Evolutionary conservation across 2,113 vertebrate genomes (phyloP).

Genomic region (Ammodytes marinus): DNA sequence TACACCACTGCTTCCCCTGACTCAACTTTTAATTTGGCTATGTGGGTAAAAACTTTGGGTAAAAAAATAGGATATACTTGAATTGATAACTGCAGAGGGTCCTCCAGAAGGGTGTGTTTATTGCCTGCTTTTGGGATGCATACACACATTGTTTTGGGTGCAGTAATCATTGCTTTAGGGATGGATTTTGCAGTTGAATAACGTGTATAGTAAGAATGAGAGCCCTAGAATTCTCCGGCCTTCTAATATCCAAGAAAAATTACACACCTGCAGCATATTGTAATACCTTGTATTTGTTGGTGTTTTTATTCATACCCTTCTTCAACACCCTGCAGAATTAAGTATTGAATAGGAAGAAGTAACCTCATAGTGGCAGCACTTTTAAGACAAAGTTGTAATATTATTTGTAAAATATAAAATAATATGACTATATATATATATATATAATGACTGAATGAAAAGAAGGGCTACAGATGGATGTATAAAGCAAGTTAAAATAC

Average conservation of each 20-base stretch:
- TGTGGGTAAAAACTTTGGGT: constrained; percentile 40
- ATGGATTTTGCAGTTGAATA: constrained; percentile 38
- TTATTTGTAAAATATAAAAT: constrained; percentile 5
- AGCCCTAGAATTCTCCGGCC: constrained; percentile 31
- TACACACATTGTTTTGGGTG: constrained; percentile 51
- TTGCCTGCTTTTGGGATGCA: constrained; percentile 39
- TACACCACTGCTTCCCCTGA: constrained; percentile 61
- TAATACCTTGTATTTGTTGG: constrained; percentile 30
- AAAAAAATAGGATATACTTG: constrained; percentile 51
- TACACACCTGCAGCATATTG: not conserved
- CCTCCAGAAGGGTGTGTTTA: constrained; percentile 34
- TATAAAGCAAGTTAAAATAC: not conserved
- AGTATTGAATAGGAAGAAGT: constrained; percentile 4
- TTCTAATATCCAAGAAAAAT: constrained; percentile 27
- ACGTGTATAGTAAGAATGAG: constrained; percentile 23
- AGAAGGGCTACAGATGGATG: not conserved
- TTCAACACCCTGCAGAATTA: constrained; percentile 6
- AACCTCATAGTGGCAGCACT: constrained; percentile 6
- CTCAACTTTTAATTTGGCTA: constrained; percentile 69
- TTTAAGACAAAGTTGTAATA: constrained; percentile 26
- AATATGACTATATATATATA: not conserved
- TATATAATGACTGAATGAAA: constrained; percentile 13
- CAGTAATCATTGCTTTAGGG: constrained; percentile 31
- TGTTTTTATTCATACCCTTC: constrained; percentile 6
- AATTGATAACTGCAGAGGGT: constrained; percentile 66